A percentile compares a stretch with the other conserved stretches of the same genome.
Evolutionary conservation across 64 coral and sea anemone genomes (phyloP).

Genomic region (Montipora foliosa): DNA sequence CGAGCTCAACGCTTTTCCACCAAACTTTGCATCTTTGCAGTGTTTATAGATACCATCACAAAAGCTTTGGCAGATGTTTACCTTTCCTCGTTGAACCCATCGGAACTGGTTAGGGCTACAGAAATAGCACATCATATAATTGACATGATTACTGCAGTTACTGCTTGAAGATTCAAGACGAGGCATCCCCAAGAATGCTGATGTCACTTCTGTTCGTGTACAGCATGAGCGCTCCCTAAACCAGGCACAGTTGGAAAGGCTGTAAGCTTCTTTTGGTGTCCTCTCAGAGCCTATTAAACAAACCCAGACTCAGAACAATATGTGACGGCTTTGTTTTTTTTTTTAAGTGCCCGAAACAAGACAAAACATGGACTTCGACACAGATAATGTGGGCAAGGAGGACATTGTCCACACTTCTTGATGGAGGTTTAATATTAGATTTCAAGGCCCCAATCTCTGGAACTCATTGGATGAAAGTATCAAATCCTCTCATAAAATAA

Average conservation of each 20-base stretch:
- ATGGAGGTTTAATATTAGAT: no score
- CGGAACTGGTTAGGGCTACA: conserved; percentile 87
- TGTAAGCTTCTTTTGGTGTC: conserved; percentile 87
- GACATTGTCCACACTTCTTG: no score
- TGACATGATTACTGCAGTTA: conserved; percentile 84
- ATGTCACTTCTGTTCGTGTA: conserved; percentile 87
- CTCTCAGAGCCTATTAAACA: conserved; percentile 70
- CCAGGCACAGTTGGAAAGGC: conserved; percentile 97
- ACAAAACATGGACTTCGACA: no score
- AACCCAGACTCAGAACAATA: background rate
- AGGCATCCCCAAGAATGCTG: conserved; percentile 83
- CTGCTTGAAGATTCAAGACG: conserved; percentile 65
- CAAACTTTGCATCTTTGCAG: conserved; percentile 85
- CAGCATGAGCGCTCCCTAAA: conserved; percentile 90
- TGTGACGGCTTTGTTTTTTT: background rate
- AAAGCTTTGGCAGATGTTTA: conserved; percentile 75
- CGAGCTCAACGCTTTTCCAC: conserved; percentile 51
- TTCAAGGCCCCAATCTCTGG: no score
- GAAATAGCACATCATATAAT: conserved; percentile 98
- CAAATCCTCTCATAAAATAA: no score
- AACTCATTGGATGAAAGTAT: no score
- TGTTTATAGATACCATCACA: conserved; percentile 78
- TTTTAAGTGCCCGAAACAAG: no score
- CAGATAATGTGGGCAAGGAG: no score
- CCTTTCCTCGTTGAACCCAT: conserved; percentile 70